Evolutionary conservation across 2,888 invertebrate species (phyloP).

Genomic region (Cryptophagus acutangulus): DNA sequence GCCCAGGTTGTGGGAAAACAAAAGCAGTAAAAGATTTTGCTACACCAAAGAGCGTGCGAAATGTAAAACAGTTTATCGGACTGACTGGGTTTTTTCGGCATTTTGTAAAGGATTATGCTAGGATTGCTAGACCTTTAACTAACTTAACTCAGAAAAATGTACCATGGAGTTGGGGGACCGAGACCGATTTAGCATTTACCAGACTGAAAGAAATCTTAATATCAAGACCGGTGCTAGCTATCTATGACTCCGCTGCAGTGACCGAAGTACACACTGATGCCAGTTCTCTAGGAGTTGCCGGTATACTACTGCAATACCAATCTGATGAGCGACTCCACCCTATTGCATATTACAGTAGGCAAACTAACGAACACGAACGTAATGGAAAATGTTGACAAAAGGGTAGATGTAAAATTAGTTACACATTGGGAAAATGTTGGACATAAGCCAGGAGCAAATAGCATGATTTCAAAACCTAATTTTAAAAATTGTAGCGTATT

Average conservation of each 20-base stretch:
- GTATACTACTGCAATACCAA: conserved; percentile 30
- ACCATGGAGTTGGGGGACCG: neutral
- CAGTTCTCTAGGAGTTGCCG: conserved; percentile 27
- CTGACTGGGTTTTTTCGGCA: conserved; percentile 26
- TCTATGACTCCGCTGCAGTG: conserved; percentile 21
- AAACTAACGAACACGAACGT: conserved; percentile 33
- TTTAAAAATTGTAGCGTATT: too few relatives aligned
- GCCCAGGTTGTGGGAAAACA: conserved; percentile 13
- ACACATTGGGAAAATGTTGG: too few relatives aligned
- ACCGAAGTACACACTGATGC: conserved; percentile 34
- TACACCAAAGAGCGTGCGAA: conserved; percentile 23
- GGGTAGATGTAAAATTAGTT: too few relatives aligned
- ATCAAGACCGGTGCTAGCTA: conserved; percentile 18
- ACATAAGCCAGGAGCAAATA: too few relatives aligned
- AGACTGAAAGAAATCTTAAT: conserved; percentile 6
- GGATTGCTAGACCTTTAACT: conserved; percentile 22
- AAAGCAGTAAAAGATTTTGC: conserved; percentile 30
- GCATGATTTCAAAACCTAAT: too few relatives aligned
- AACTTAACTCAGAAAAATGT: conserved; percentile 17
- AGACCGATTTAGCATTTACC: conserved; percentile 1
- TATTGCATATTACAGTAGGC: conserved; percentile 36
- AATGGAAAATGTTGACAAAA: too few relatives aligned
- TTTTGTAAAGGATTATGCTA: conserved; percentile 25
- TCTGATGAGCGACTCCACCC: conserved; percentile 22
- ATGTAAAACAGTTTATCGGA: conserved; percentile 24